Conservation (phyloP, 2,797 vertebrate species). For the Pantherophis alleghaniensis region DNA sequence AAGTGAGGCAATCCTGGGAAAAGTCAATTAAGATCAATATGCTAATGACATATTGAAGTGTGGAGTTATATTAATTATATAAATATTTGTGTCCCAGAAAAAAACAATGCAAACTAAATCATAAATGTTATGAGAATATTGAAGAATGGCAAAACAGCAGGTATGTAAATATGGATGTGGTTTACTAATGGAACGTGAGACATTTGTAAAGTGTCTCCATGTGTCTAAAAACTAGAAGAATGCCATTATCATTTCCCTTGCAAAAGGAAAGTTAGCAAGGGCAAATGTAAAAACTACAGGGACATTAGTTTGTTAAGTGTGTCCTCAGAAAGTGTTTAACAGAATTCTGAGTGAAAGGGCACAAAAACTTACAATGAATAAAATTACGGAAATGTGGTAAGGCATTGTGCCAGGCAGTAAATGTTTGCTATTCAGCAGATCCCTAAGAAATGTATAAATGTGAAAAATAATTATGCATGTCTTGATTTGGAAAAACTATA, state of each 20-base stretch:
- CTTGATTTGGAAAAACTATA: not conserved
- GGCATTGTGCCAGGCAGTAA: not conserved
- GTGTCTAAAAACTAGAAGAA: not conserved
- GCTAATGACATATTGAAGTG: not conserved
- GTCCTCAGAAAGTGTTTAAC: not conserved
- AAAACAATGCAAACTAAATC: not conserved
- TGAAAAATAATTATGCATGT: not conserved
- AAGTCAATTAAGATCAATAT: not conserved
- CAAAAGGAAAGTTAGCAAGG: not conserved
- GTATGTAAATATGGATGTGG: not conserved
- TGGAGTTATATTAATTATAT: not conserved
- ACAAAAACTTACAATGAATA: not conserved
- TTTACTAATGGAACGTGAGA: not conserved
- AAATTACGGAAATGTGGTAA: not conserved
- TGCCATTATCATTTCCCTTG: not conserved
- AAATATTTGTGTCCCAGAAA: not conserved
- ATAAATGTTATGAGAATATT: not conserved
- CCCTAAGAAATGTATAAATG: not conserved
- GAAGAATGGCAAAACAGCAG: not conserved
- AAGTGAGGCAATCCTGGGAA: not conserved
- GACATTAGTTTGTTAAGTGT: not conserved
- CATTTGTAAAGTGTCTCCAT: not conserved
- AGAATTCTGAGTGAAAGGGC: not conserved
- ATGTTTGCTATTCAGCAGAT: not conserved
- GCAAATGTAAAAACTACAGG: not conserved